Conservation (phyloP, 2,113 vertebrate species). For the Sorex fumeus region DNA sequence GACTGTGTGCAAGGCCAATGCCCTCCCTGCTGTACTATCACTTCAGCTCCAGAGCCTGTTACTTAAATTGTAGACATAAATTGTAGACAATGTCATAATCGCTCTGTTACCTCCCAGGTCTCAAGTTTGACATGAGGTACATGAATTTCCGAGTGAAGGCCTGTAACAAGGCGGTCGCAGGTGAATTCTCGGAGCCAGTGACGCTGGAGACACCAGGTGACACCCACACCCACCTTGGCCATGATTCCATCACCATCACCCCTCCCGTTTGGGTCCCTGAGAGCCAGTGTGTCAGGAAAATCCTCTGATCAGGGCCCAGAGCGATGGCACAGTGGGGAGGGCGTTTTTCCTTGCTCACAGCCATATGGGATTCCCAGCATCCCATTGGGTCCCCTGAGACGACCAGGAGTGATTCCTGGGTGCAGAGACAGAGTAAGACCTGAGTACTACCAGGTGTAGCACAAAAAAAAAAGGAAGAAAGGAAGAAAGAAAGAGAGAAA, state of each 20-base stretch:
- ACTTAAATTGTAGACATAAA: not conserved
- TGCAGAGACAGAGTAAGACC: too few species aligned
- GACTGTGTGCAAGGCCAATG: too few species aligned
- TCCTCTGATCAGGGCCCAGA: not conserved
- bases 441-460: too few species aligned
- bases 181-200: constrained; percentile 96
- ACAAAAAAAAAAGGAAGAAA: too few species aligned
- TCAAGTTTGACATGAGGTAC: constrained; percentile 96
- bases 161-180: constrained; percentile 96
- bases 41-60: not conserved
- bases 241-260: not conserved
- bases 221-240: constrained; percentile 1
- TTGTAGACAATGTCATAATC: not conserved
- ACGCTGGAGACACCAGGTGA: constrained; percentile 96
- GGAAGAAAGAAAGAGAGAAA: too few species aligned
- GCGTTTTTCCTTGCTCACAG: too few species aligned
- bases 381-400: too few species aligned
- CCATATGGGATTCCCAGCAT: too few species aligned
- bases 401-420: too few species aligned
- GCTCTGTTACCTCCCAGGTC: constrained; percentile 79
- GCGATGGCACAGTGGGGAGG: too few species aligned
- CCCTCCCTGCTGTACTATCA: too few species aligned
- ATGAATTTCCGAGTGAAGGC: constrained; percentile 96
- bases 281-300: not conserved
- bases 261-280: not conserved